Conservation (phyloP, 2,797 vertebrate species). For the Gila robusta region DNA sequence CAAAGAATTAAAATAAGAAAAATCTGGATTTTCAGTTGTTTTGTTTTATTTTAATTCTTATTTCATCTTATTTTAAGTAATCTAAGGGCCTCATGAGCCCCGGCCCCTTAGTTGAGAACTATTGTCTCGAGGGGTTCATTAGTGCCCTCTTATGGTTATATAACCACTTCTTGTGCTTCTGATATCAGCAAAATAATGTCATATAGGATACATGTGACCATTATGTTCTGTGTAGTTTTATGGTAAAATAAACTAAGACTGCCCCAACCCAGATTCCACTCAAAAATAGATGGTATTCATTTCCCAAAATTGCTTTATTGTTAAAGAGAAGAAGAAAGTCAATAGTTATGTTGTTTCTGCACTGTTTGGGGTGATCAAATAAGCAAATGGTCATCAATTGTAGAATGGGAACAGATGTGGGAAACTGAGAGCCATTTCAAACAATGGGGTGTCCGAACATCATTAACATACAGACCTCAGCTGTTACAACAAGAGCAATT, state of each 20-base stretch:
- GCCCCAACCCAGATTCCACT: neutral
- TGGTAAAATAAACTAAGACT: neutral
- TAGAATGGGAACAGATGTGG: neutral
- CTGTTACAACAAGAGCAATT: neutral
- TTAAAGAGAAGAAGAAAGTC: neutral
- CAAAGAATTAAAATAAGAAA: neutral
- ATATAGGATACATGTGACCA: neutral
- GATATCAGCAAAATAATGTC: neutral
- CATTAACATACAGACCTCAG: neutral
- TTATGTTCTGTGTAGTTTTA: neutral
- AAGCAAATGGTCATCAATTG: neutral
- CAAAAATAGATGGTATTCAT: neutral
- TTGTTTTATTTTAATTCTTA: neutral
- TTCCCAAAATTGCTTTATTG: neutral
- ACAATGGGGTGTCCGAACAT: neutral
- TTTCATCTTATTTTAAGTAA: neutral
- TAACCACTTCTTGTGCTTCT: neutral
- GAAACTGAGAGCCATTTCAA: neutral
- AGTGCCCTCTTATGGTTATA: slow-evolving; percentile 31
- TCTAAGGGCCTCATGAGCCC: neutral
- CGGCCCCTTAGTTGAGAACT: neutral
- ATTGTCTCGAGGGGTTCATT: neutral
- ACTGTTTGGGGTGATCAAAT: neutral
- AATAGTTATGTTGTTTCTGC: neutral
- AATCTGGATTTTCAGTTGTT: neutral